Conservation (phyloP, 2,113 vertebrate species). For the Progne subis region DNA sequence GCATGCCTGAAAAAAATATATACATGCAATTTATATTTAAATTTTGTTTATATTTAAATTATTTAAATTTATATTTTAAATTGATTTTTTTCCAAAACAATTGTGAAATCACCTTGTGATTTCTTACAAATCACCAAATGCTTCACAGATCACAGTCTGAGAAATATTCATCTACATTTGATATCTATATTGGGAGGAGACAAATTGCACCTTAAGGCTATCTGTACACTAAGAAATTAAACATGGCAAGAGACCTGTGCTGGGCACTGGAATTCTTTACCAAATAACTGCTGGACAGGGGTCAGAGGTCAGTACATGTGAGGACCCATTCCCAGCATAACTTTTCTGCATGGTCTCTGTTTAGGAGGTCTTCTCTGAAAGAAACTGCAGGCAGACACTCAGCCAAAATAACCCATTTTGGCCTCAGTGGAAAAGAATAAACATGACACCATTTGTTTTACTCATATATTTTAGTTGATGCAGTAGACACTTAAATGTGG, state of each 20-base stretch:
- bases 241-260: not conserved
- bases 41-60: not conserved
- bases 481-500: not conserved
- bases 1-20: not conserved
- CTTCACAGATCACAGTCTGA: not conserved
- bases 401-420: not conserved
- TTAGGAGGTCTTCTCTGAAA: not conserved
- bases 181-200: not conserved
- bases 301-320: not conserved
- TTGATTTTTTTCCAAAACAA: not conserved
- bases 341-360: not conserved
- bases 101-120: conserved; percentile 24
- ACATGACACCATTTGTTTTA: not conserved
- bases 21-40: not conserved
- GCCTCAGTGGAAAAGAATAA: not conserved
- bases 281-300: not conserved
- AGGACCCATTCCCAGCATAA: not conserved
- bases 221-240: not conserved
- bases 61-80: not conserved
- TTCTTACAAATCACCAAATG: conserved; percentile 12
- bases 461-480: not conserved
- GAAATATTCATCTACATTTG: not conserved
- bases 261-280: not conserved
- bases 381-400: not conserved
- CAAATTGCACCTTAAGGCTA: not conserved